Conservation (phyloP, 2,113 vertebrate genomes). For the Pachycephala philippinensis region DNA sequence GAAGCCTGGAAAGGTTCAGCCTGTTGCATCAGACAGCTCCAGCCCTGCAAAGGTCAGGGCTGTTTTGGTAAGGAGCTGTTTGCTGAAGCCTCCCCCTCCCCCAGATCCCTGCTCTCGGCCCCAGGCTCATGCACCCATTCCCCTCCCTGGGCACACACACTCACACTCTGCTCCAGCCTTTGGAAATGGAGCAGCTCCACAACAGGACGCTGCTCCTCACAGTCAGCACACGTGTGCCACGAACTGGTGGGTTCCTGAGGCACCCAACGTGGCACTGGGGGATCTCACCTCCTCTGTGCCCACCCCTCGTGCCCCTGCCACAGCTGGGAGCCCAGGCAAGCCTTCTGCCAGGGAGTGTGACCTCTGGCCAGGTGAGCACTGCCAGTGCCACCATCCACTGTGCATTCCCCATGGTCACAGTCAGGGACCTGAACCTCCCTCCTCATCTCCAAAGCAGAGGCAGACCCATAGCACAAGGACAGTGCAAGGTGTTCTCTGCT, state of each 20-base stretch:
- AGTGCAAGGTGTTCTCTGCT: fast-evolving
- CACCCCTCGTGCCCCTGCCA: fast-evolving
- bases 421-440: fast-evolving
- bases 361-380: fast-evolving
- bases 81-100: background rate
- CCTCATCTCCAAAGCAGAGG: background rate
- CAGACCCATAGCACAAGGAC: background rate
- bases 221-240: fast-evolving
- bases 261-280: fast-evolving
- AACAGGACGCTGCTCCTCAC: background rate
- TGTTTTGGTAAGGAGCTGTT: slow-evolving; percentile 4
- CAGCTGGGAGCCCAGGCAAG: background rate
- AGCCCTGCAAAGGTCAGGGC: slow-evolving; percentile 36
- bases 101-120: background rate
- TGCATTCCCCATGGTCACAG: fast-evolving
- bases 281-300: background rate
- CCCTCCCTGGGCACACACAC: background rate
- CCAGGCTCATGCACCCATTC: fast-evolving
- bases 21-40: slow-evolving; percentile 41
- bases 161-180: background rate
- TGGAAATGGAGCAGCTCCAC: background rate
- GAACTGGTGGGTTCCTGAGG: fast-evolving
- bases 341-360: background rate
- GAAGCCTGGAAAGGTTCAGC: slow-evolving; percentile 40
- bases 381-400: background rate